Conservation (phyloP, 1,140 invertebrate species). For the Eufriesea mexicana region DNA sequence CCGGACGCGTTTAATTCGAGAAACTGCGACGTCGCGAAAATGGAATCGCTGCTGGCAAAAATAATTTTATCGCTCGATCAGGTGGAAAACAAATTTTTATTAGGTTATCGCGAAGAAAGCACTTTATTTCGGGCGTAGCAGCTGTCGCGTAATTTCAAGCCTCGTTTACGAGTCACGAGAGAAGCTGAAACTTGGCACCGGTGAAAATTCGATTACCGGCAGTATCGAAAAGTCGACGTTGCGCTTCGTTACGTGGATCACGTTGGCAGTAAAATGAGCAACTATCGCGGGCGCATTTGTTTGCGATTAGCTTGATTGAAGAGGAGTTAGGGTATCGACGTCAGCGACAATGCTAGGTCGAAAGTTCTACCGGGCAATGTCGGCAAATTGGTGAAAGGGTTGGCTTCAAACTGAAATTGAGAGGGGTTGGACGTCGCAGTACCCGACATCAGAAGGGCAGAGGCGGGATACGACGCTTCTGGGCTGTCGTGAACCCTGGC, state of each 20-base stretch:
- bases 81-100: too few species aligned
- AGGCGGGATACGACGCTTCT: constrained; percentile 71
- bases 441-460: constrained; percentile 68
- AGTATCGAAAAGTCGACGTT: not conserved
- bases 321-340: constrained; percentile 43
- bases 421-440: constrained; percentile 70
- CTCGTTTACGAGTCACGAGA: not conserved
- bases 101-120: too few species aligned
- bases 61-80: too few species aligned
- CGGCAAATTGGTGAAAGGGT: constrained; percentile 76
- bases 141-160: too few species aligned
- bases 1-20: not conserved
- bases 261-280: not conserved
- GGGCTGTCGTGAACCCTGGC: constrained; percentile 67
- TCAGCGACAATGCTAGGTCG: constrained; percentile 55
- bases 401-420: constrained; percentile 71
- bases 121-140: too few species aligned
- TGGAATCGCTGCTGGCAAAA: too few species aligned
- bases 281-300: not conserved
- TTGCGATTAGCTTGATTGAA: constrained; percentile 47
- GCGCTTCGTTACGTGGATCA: not conserved
- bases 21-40: not conserved
- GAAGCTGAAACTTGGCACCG: not conserved
- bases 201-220: not conserved
- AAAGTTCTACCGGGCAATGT: constrained; percentile 67